Evolutionary conservation across 2,888 invertebrate genomes (phyloP).

Genomic region (Epirrhoe tristata): DNA sequence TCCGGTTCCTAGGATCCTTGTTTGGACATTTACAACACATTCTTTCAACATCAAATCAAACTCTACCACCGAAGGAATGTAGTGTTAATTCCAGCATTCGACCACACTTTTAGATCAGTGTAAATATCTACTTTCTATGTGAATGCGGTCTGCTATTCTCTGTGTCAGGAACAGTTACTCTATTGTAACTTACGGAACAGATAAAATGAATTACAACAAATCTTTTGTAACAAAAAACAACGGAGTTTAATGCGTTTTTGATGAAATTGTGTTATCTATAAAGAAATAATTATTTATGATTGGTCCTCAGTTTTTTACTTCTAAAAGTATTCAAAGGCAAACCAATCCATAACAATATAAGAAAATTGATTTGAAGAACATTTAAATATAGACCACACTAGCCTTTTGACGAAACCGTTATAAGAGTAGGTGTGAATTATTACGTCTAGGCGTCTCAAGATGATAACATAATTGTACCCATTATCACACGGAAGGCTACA

Average conservation of each 20-base stretch:
- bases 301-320: no score
- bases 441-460: slow-evolving; percentile 13
- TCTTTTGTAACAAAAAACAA: slow-evolving; percentile 7
- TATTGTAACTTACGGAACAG: slow-evolving; percentile 33
- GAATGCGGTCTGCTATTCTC: slow-evolving; percentile 19
- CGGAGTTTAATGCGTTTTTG: background rate
- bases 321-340: background rate
- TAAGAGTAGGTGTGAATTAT: slow-evolving; percentile 26
- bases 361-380: background rate
- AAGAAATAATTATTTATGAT: background rate
- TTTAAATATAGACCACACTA: slow-evolving; percentile 6
- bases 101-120: background rate
- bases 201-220: slow-evolving; percentile 28
- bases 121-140: slow-evolving; percentile 6
- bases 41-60: no score
- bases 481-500: slow-evolving; percentile 25
- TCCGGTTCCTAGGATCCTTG: no score
- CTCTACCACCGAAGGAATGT: no score
- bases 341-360: background rate
- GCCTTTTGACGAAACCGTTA: slow-evolving; percentile 28
- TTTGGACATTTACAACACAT: no score
- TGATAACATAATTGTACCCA: slow-evolving; percentile 12
- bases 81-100: no score
- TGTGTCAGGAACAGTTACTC: slow-evolving; percentile 33
- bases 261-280: background rate